Evolutionary conservation across 2,113 vertebrate species (phyloP), one percentile per base, ranked within the genome.

Genomic region (Myanophis thanlyinensis): DNA sequence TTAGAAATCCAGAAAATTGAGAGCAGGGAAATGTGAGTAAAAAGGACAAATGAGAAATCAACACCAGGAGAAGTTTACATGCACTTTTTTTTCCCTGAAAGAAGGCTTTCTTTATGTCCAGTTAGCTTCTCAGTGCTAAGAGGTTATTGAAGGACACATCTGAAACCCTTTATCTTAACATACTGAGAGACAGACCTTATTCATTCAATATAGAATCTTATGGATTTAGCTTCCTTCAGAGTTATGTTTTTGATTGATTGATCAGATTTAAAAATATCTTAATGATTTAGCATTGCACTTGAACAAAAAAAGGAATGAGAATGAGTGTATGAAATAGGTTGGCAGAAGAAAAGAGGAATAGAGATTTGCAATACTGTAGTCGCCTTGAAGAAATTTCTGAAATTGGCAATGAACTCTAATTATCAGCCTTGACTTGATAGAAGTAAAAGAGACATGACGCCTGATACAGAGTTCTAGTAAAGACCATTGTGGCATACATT

Each of bases 231-330:
- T 85, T 25, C 44, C 35, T 85, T 56, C 88, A 23, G 54, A 12
- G 49, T 49, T 89, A 51, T 62, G 85, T 59, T 56, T 85, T 84
- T 40, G 84, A 92, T 85, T 85, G 54, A 92, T 89, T 85, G 51
- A 88, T 92, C 44, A 92, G 5, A 46, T 89, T 35, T 84, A 23
- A 48, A 89, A 87, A 53, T 40, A 22, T 22, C 27, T 5, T 80
- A 56, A 89, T 85, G 51, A 20, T 56, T 56, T 12, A 47, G 8
- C 15, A 89, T 89, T 84, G 40, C 35, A 18, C 88, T 53, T 89
- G 47, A 49, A 53, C 52, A 73, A 92, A 18, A 35, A 92, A 84
- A 80, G 10, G 87, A 92, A 80, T 11, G 20, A 9, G 40, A 84
- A 54, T 84, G 18, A 54, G 53, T 53, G 44, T 88, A 54, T n/a